A percentile compares a stretch with the other conserved stretches of the same genome.
Conservation (phyloP, 2,797 vertebrate species). For the Clarias pachynema region DNA sequence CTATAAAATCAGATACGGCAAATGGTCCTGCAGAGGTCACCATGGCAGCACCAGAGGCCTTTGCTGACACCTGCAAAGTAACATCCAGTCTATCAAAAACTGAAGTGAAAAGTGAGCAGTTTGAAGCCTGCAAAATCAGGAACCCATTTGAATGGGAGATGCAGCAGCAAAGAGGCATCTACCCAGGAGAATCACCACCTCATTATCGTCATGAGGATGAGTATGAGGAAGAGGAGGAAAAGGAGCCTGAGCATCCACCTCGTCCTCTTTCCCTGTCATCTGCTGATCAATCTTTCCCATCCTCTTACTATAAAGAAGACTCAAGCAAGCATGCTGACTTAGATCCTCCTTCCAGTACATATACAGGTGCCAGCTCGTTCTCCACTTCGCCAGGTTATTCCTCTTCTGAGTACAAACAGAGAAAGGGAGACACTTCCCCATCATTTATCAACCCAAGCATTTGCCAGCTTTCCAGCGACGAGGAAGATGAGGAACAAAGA, state of each 20-base stretch:
- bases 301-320: conserved; percentile 71
- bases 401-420: conserved; percentile 80
- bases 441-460: conserved; percentile 94
- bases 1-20: conserved; percentile 70
- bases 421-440: conserved; percentile 89
- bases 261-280: conserved; percentile 85
- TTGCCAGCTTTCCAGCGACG: conserved; percentile 82
- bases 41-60: conserved; percentile 61
- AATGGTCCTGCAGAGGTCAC: conserved; percentile 85
- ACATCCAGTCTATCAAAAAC: conserved; percentile 58
- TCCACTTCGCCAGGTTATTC: conserved; percentile 78
- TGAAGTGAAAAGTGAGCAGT: conserved; percentile 65
- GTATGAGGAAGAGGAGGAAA: conserved; percentile 78
- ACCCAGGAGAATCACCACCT: conserved; percentile 76
- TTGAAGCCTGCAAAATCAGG: conserved; percentile 63
- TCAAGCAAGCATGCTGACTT: conserved; percentile 67
- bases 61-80: conserved; percentile 55
- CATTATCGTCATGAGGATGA: conserved; percentile 78
- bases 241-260: conserved; percentile 78
- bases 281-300: conserved; percentile 76
- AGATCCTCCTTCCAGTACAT: conserved; percentile 59
- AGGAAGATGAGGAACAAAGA: conserved; percentile 83
- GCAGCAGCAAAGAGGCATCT: conserved; percentile 72
- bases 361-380: conserved; percentile 68
- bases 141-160: conserved; percentile 76